Base-by-base conservation (phyloP, 1,140 invertebrate genomes). In the Formica selysi region DNA sequence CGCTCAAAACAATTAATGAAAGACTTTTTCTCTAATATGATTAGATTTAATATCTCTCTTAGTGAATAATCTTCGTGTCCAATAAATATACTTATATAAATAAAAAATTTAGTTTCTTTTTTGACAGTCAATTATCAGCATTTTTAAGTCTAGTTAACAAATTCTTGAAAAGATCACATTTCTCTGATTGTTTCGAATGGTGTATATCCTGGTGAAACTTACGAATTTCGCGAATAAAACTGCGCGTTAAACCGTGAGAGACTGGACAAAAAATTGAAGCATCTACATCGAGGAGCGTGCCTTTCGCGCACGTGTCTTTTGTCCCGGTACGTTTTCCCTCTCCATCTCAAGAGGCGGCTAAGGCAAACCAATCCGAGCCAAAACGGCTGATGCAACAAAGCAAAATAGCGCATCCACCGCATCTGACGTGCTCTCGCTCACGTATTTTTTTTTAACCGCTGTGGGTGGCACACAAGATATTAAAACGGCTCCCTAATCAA, bases 331-430 rank as follows among this genome's bases (percentile, higher is more conserved):
- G 74, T 19, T 76, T 51, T 76, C 73, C 73, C 73, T 61, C 73
- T 32, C 54, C 73, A 38, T 38, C 26, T 64, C 22, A 10, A 10
- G 29, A 61, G 36, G 54, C 22, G 54, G 36, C 36, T 38, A 61
- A 59, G 36, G 32, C 73, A 59, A 76, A 41, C 73, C 36, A 61
- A 61, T 76, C 73, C 73, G 48, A 36, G 44, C 26, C 13, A n/a
- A 73, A 61, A 61, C 32, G 73, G 22, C 73, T 76, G 73, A 76
- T 76, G 73, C 73, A 76, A 76, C 54, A 26, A 22, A 36, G n/a
- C 51, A 51, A 48, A 29, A 71, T 22, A 48, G 16, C 22, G n/a
- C 71, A 74, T 74, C 73, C 26, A 36, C 38, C 51, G 54, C 61
- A 64, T 64, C 29, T 26, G 16, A 64, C 61, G 61, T 64, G 61